Evolutionary conservation across 2,888 invertebrate genomes (phyloP).

Genomic region (Arrhopalites spinosus): DNA sequence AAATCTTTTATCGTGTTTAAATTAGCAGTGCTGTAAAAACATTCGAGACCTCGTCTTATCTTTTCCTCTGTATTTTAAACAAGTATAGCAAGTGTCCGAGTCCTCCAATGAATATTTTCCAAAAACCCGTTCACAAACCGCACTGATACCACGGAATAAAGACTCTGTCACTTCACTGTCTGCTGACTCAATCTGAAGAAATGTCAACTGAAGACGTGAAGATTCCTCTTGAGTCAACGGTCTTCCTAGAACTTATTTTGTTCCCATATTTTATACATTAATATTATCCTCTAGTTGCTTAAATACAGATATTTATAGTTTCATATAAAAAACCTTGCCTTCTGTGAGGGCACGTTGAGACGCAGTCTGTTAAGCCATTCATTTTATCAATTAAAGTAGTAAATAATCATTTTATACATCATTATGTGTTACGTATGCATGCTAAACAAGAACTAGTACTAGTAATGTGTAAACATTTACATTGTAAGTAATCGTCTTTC

Average conservation of each 20-base stretch:
- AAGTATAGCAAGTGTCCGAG: slow-evolving; percentile 44
- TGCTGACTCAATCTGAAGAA: slow-evolving; percentile 59
- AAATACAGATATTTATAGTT: no score
- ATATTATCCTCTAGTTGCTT: no score
- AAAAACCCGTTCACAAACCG: slow-evolving; percentile 72
- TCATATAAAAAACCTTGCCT: no score
- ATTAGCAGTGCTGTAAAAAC: neutral
- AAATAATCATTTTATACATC: no score
- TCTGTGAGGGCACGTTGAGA: slow-evolving; percentile 66
- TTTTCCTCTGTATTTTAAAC: slow-evolving; percentile 37
- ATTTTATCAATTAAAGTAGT: no score
- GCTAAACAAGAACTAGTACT: no score
- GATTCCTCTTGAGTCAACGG: slow-evolving; percentile 62
- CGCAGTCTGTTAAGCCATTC: slow-evolving; percentile 60
- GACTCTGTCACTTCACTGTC: slow-evolving; percentile 58
- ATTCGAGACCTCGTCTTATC: slow-evolving; percentile 33
- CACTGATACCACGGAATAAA: slow-evolving; percentile 73
- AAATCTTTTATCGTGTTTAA: neutral
- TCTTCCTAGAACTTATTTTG: slow-evolving; percentile 74
- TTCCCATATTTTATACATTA: no score
- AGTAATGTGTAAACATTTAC: no score
- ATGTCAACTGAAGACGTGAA: slow-evolving; percentile 29
- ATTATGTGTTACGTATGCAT: no score
- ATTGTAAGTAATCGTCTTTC: slow-evolving; percentile 46
- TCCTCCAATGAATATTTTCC: slow-evolving; percentile 49